Conservation (phyloP, 2,113 vertebrate genomes). For the Spea multiplicata region DNA sequence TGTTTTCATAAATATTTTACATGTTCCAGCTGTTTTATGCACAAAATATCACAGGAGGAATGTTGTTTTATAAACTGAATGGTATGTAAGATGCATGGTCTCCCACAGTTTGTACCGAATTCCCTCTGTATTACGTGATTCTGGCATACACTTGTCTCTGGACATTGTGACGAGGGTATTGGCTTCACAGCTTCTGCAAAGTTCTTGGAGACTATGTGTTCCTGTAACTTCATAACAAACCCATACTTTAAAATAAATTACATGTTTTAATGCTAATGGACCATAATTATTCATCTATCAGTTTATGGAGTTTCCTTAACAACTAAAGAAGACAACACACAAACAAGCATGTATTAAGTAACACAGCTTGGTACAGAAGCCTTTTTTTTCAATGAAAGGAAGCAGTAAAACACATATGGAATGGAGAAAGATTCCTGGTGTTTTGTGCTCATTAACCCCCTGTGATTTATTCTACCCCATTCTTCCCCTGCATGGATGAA, state of each 20-base stretch:
- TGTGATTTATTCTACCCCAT: constrained; percentile 9
- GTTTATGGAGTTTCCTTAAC: neutral
- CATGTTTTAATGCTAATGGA: neutral
- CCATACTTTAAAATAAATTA: constrained; percentile 9
- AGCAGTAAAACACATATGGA: neutral
- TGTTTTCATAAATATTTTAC: no score
- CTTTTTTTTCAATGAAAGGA: neutral
- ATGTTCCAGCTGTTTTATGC: no score
- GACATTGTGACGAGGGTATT: neutral
- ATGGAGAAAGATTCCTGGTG: neutral
- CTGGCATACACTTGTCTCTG: neutral
- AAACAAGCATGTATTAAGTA: constrained; percentile 20
- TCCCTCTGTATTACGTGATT: neutral
- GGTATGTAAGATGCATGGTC: neutral
- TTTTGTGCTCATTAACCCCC: neutral
- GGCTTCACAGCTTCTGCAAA: neutral
- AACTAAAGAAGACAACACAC: neutral
- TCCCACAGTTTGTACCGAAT: neutral
- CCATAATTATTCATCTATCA: neutral
- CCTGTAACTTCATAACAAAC: neutral
- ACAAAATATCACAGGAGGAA: neutral
- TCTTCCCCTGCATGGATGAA: constrained; percentile 44
- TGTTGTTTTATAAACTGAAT: neutral
- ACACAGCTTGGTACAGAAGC: neutral
- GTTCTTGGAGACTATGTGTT: neutral